phyloP scores from a whole-genome alignment of 2,888 invertebrate genomes.

The Caenorhabditis virilis region DNA sequence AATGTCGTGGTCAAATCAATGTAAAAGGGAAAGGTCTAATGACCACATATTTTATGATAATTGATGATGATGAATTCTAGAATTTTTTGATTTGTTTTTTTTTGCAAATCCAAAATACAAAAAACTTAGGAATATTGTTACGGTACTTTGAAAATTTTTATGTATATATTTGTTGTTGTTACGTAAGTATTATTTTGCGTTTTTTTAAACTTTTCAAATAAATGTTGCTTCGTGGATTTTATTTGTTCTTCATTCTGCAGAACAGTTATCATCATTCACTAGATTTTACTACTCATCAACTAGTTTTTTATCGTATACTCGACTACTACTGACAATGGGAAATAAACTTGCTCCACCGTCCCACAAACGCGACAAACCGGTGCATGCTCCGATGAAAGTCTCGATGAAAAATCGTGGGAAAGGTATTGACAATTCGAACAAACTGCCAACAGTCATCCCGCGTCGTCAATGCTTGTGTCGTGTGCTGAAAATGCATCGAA shows the following conservation, averaged over 20 bases:
- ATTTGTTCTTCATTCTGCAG: too few relatives aligned
- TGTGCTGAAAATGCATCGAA: slow-evolving; percentile 52
- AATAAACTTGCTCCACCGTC: slow-evolving; percentile 37
- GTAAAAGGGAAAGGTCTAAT: slow-evolving; percentile 89
- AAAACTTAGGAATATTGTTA: too few relatives aligned
- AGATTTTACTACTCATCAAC: not conserved
- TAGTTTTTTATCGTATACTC: too few relatives aligned
- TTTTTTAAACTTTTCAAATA: not conserved
- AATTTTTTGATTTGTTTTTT: not conserved
- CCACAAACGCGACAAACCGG: slow-evolving; percentile 53
- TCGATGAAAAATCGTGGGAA: slow-evolving; percentile 48
- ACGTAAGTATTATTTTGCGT: not conserved
- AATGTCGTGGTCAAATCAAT: slow-evolving; percentile 88
- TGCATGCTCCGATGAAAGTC: slow-evolving; percentile 52
- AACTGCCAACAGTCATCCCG: slow-evolving; percentile 52
- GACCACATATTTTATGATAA: slow-evolving; percentile 47
- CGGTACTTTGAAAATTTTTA: not conserved
- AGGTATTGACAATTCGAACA: slow-evolving; percentile 50
- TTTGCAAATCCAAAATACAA: too few relatives aligned
- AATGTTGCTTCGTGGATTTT: too few relatives aligned
- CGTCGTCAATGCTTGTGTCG: slow-evolving; percentile 57
- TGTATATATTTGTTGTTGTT: not conserved
- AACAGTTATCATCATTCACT: too few relatives aligned
- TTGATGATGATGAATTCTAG: not conserved
- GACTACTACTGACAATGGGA: slow-evolving; percentile 39